A percentile compares a stretch with the other conserved stretches of the same genome.
phyloP scores from a whole-genome alignment of 2,113 vertebrate genomes.

The Podocnemis expansa region DNA sequence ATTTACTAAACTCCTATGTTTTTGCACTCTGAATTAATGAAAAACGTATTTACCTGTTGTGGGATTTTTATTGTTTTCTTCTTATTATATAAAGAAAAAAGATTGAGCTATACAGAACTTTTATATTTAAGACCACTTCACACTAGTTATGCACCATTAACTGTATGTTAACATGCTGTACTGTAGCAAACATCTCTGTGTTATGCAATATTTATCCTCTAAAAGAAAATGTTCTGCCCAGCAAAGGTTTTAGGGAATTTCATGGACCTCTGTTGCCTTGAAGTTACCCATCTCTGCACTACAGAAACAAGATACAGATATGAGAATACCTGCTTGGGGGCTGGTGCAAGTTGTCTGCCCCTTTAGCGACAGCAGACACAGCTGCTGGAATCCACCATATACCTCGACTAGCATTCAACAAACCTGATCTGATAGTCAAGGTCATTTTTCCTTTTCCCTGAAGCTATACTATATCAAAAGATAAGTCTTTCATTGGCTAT shows the following conservation, averaged over 20 bases:
- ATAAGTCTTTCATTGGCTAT: neutral
- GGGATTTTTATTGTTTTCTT: neutral
- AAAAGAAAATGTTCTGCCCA: neutral
- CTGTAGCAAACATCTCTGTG: neutral
- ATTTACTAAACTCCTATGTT: neutral
- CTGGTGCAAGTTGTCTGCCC: too few relatives aligned
- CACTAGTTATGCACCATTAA: neutral
- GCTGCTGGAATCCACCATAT: neutral
- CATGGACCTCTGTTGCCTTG: too few relatives aligned
- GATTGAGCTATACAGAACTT: neutral
- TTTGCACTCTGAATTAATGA: neutral
- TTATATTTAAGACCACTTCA: neutral
- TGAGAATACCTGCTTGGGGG: too few relatives aligned
- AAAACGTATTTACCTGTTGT: neutral
- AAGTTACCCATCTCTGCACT: too few relatives aligned
- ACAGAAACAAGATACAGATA: too few relatives aligned
- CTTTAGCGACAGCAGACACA: neutral
- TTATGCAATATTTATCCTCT: neutral
- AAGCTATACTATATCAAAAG: neutral
- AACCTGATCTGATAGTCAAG: neutral
- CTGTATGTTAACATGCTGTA: neutral
- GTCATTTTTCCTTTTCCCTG: neutral
- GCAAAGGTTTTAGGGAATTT: too few relatives aligned
- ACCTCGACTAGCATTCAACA: accelerated
- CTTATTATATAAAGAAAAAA: neutral